phyloP scores from a whole-genome alignment of 2,113 vertebrate genomes.

The Mixornis gularis region DNA sequence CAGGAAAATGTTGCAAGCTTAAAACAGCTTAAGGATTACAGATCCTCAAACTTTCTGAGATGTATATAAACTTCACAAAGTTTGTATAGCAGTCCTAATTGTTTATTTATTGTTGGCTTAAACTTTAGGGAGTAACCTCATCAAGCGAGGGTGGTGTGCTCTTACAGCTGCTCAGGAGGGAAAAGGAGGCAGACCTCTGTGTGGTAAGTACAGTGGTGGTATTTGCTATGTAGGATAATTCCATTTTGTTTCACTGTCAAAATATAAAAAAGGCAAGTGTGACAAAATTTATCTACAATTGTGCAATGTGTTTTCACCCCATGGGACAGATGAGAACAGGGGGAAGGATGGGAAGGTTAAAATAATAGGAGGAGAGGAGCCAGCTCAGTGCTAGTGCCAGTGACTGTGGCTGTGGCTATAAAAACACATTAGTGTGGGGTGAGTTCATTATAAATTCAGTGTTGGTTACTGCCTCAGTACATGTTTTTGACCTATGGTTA shows the following conservation, averaged over 20 bases:
- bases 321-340: not conserved
- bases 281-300: not conserved
- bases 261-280: not conserved
- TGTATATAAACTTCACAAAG: not conserved
- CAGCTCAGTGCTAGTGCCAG: rapidly evolving
- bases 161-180: not conserved
- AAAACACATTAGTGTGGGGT: not conserved
- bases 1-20: not conserved
- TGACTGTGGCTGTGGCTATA: not conserved
- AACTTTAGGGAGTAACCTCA: not conserved
- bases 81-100: not conserved
- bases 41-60: not conserved
- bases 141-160: rapidly evolving
- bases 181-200: not conserved
- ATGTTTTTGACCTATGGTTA: not conserved
- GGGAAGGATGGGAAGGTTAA: not conserved
- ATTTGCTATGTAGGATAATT: not conserved
- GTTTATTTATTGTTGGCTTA: not conserved
- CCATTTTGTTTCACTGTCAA: not conserved
- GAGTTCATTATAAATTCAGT: not conserved
- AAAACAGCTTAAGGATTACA: not conserved
- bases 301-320: not conserved
- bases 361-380: not conserved
- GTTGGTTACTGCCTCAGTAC: not conserved
- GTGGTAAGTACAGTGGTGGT: not conserved